Base-by-base conservation (phyloP, 1,140 invertebrate genomes). In the Brachionus angularis region DNA sequence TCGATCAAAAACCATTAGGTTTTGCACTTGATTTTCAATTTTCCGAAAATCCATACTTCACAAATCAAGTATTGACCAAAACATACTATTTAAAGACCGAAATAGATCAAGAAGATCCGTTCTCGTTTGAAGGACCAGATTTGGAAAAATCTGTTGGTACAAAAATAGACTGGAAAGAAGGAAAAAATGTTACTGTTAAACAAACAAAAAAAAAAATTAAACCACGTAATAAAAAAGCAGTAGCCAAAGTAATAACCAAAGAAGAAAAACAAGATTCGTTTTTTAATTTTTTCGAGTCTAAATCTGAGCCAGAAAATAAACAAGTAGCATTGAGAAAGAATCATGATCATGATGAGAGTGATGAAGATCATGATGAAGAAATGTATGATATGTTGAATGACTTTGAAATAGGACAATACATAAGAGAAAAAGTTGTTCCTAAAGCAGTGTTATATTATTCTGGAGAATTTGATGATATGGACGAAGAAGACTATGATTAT, bases 181-280 rank as follows among this genome's bases (percentile, higher is more conserved):
- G 91, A 61, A 97, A 96, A 83, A 97, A 98, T 80, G 88, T 97
- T 7, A 98, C 95, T 2, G 86, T 96, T 2, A 97, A 96, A 83
- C 90, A 88, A 12, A 88, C 98, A 31, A 94, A 94, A 80, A 98
- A 98, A 85, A 96, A 94, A 81, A 93, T 97, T 81, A 98, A 97
- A 80, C 94, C 98, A 80, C 97, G 96, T 85, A 53, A 71, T 21
- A 89, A 90, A 2, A 86, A 89, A 72, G 93, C 92, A 67, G 88
- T 90, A 7, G 88, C 91, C 72, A 87, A 93, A 77, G 95, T 90
- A 25, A 87, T 98, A 50, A 93, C 90, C 8, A 97, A 97, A 85
- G 91, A 89, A 72, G 90, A 96, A 71, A 89, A 82, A 69, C 80
- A 79, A 73, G 85, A 86, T 74, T 98, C 94, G 0, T 99, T 99